phyloP scores from a whole-genome alignment of 1,140 invertebrate species.

The Calliopsis andreniformis region DNA sequence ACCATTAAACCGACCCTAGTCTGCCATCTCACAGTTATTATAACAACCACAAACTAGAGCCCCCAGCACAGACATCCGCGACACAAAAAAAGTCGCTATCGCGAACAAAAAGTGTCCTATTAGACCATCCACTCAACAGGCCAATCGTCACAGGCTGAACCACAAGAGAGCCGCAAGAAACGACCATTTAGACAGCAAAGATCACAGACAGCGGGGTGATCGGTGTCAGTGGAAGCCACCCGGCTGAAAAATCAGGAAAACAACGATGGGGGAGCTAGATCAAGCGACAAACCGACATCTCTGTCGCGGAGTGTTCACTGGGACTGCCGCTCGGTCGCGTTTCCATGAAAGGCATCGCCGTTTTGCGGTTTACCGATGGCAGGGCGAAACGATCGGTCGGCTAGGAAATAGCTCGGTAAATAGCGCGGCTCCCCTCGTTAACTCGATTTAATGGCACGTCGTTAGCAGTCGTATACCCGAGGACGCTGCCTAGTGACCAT shows the following conservation, averaged over 20 bases:
- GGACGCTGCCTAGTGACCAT: conserved; percentile 51
- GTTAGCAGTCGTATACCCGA: conserved; percentile 70
- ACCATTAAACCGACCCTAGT: too few relatives aligned
- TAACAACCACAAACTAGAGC: too few relatives aligned
- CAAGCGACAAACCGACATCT: background rate
- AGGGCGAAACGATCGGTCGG: conserved; percentile 55
- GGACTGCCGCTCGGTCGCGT: conserved; percentile 37
- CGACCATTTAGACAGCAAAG: background rate
- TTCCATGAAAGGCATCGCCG: conserved; percentile 54
- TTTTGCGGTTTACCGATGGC: conserved; percentile 66
- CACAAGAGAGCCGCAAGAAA: background rate
- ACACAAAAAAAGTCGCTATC: too few relatives aligned
- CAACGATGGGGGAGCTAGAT: background rate
- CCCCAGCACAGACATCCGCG: too few relatives aligned
- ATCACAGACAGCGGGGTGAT: background rate
- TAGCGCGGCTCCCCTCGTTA: conserved; percentile 68
- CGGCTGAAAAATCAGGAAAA: background rate
- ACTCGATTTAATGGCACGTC: conserved; percentile 73
- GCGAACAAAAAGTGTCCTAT: too few relatives aligned
- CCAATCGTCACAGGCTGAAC: too few relatives aligned
- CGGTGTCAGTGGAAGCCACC: too few relatives aligned
- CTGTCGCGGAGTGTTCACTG: conserved; percentile 46
- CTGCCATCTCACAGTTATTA: too few relatives aligned
- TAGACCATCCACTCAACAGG: too few relatives aligned
- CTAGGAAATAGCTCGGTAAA: conserved; percentile 65